phyloP scores from a whole-genome alignment of 2,888 invertebrate species.

The Parnassius apollo region DNA sequence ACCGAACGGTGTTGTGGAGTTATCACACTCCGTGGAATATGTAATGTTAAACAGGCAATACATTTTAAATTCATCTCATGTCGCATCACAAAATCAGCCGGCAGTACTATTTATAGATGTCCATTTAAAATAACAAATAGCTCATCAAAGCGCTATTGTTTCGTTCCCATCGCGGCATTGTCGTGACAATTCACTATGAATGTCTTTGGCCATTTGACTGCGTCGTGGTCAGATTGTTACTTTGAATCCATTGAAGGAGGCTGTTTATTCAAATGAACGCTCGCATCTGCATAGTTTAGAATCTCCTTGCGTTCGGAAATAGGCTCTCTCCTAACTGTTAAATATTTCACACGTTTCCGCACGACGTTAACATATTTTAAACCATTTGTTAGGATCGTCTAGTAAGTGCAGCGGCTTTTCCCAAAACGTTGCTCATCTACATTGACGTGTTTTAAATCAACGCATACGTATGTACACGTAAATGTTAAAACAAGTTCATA shows the following conservation, averaged over 20 bases:
- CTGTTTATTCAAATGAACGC: constrained; percentile 27
- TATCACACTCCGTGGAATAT: constrained; percentile 2
- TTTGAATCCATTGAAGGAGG: constrained; percentile 22
- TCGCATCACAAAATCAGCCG: not conserved
- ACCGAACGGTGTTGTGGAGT: no score
- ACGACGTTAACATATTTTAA: constrained; percentile 16
- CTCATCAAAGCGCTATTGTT: constrained; percentile 15
- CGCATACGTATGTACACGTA: no score
- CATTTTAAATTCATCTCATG: no score
- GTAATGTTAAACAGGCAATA: no score
- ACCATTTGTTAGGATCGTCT: constrained; percentile 10
- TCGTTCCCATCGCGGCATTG: constrained; percentile 18
- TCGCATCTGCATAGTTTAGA: constrained; percentile 29
- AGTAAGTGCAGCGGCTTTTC: constrained; percentile 6
- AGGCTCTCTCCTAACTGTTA: constrained; percentile 13
- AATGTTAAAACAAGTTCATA: no score
- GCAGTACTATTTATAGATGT: not conserved
- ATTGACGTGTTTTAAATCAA: no score
- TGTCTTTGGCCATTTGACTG: constrained; percentile 11
- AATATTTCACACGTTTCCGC: constrained; percentile 23
- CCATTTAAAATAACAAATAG: constrained; percentile 14
- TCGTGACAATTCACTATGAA: constrained; percentile 22
- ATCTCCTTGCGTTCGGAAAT: constrained; percentile 11
- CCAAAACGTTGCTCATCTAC: not conserved
- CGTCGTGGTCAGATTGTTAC: constrained; percentile 24